Percentiles rank a stretch among this genome's conserved stretches.
These are phyloP conservation scores for Buceros bicornis DNA, from an alignment of 2,797 vertebrate species.

Conservation along the genomic window DNA sequence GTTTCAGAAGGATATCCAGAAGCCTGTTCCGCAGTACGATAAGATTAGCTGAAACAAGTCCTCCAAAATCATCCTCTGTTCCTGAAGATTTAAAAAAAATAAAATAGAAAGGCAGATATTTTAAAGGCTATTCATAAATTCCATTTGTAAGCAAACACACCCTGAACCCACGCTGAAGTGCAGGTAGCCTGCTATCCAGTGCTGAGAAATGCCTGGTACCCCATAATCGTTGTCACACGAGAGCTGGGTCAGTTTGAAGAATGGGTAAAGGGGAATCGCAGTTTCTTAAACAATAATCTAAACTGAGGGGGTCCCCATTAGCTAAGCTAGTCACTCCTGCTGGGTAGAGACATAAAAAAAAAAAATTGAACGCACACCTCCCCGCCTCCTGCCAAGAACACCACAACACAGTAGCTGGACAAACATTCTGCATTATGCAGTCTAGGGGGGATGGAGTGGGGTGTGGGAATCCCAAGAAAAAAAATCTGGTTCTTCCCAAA, in stretches of 20 bases:
- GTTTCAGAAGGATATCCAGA: slow-evolving; percentile 92
- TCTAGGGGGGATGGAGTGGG: too few relatives aligned
- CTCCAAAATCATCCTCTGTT: slow-evolving; percentile 93
- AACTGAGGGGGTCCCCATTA: background rate
- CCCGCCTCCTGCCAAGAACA: background rate
- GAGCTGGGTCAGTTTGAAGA: background rate
- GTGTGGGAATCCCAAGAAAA: background rate
- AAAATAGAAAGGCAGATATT: background rate
- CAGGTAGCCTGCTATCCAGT: background rate
- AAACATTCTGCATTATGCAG: background rate
- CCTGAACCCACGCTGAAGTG: background rate
- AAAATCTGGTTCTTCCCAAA: background rate
- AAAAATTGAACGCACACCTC: background rate
- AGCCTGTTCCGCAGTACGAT: slow-evolving; percentile 94
- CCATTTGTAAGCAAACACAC: background rate
- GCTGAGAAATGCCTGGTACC: background rate
- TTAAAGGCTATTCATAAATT: background rate
- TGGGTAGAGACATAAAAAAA: background rate
- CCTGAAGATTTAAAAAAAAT: slow-evolving; percentile 74
- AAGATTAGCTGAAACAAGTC: slow-evolving; percentile 93
- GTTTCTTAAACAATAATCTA: background rate
- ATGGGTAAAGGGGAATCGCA: background rate
- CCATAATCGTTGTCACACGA: background rate
- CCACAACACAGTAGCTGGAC: background rate
- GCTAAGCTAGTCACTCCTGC: background rate